These are phyloP conservation scores for Rhopalosiphum nymphaeae DNA, from an alignment of 2,888 invertebrate species.

Conservation along the genomic window DNA sequence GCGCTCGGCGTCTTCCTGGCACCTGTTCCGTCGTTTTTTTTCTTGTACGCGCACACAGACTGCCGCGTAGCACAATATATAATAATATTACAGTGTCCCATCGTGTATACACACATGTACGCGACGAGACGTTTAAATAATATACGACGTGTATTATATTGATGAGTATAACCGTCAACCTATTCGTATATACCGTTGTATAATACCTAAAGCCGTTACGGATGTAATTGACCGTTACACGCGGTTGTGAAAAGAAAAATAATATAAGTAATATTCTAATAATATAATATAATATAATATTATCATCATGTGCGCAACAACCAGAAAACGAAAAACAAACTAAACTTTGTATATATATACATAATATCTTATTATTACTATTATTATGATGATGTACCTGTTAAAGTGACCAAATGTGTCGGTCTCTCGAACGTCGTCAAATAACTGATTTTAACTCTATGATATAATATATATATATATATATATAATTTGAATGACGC, in stretches of 20 bases:
- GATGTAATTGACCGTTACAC: slow-evolving; percentile 63
- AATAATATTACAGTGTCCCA: not conserved
- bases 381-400: not conserved
- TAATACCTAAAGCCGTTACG: slow-evolving; percentile 48
- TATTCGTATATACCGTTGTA: too few relatives aligned
- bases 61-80: not conserved
- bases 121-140: not conserved
- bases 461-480: not conserved
- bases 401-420: not conserved
- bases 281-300: not conserved
- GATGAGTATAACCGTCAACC: slow-evolving; percentile 38
- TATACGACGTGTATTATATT: slow-evolving; percentile 25
- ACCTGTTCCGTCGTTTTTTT: slow-evolving; percentile 57
- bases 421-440: not conserved
- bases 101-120: not conserved
- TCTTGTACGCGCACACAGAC: slow-evolving; percentile 17
- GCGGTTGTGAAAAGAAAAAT: not conserved
- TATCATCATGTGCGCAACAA: not conserved
- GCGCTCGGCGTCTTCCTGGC: slow-evolving; percentile 50
- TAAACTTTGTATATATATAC: not conserved
- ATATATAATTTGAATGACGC: not conserved
- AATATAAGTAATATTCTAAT: not conserved
- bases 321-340: not conserved
- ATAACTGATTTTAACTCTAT: not conserved
- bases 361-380: not conserved